Percentiles rank a stretch among this genome's conserved stretches.
These are phyloP conservation scores for Bubo blakistoni DNA, from an alignment of 2,113 vertebrate genomes.

Conservation along the genomic window DNA sequence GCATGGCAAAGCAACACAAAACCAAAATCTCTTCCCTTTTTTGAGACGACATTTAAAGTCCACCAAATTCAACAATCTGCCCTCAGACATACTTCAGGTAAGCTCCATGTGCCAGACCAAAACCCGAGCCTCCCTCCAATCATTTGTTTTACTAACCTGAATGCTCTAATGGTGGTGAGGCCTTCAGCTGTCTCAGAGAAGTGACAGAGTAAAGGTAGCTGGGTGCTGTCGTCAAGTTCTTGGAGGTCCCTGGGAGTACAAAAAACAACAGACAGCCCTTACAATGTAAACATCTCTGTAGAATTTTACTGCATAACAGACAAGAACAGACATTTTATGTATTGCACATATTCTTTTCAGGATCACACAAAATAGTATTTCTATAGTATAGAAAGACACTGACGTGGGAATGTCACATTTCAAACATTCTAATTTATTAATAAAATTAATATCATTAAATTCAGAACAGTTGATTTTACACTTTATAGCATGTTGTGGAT, in stretches of 20 bases:
- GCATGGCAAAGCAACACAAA: not conserved
- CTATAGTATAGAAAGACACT: not conserved
- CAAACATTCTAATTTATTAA: not conserved
- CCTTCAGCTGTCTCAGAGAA: conserved; percentile 98
- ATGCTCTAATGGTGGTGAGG: conserved; percentile 94
- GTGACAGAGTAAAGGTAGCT: conserved; percentile 94
- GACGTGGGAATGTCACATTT: not conserved
- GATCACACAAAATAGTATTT: not conserved
- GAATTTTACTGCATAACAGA: not conserved
- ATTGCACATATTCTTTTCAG: not conserved
- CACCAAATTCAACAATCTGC: not conserved
- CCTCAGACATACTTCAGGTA: not conserved
- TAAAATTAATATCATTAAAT: not conserved
- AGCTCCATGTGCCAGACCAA: not conserved
- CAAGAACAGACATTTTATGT: not conserved
- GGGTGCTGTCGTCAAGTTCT: conserved; percentile 94
- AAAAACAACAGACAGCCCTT: not conserved
- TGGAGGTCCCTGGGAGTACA: conserved; percentile 85
- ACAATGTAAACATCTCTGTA: not conserved
- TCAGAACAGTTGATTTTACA: not conserved
- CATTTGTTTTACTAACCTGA: conserved; percentile 74
- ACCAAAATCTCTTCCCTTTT: not conserved
- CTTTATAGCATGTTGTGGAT: not conserved
- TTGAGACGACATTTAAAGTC: not conserved
- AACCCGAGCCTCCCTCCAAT: not conserved